Evolutionary conservation across 2,888 invertebrate species (phyloP).

Genomic region (Rhorus exstirpatorius): DNA sequence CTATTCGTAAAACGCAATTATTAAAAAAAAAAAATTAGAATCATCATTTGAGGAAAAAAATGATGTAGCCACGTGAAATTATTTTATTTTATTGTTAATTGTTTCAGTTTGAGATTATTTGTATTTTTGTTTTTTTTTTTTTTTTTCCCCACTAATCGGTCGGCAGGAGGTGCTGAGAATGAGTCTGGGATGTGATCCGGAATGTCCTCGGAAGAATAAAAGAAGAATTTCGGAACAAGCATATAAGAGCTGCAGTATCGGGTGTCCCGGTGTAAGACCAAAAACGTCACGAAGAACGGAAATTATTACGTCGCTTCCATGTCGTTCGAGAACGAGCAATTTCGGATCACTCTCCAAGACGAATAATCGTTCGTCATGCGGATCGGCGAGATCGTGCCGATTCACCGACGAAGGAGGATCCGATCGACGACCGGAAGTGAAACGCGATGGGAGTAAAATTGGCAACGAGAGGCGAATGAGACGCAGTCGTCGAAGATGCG

Average conservation of each 20-base stretch:
- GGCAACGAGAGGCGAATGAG: conserved; percentile 4
- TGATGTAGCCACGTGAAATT: too few species aligned
- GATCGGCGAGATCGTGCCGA: conserved; percentile 1
- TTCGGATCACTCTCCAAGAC: not conserved
- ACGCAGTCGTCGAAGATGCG: not conserved
- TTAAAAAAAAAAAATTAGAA: too few species aligned
- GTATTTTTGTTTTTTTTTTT: not conserved
- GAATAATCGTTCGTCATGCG: not conserved
- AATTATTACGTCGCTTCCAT: not conserved
- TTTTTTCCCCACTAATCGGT: not conserved
- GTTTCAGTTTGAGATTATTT: not conserved
- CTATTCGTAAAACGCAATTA: too few species aligned
- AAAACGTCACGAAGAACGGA: conserved; percentile 17
- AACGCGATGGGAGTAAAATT: conserved; percentile 1
- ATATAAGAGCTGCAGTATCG: conserved; percentile 40
- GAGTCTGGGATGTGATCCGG: conserved; percentile 56
- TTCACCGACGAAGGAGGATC: conserved; percentile 3
- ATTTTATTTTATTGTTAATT: too few species aligned
- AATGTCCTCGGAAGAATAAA: conserved; percentile 39
- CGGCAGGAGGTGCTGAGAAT: conserved; percentile 75
- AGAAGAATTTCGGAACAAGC: conserved; percentile 33
- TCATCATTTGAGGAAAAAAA: too few species aligned
- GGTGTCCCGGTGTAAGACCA: conserved; percentile 30
- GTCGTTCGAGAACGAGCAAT: conserved; percentile 34
- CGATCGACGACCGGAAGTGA: conserved; percentile 25